phyloP scores from a whole-genome alignment of 2,888 invertebrate species.

The Nymphalis c-album region DNA sequence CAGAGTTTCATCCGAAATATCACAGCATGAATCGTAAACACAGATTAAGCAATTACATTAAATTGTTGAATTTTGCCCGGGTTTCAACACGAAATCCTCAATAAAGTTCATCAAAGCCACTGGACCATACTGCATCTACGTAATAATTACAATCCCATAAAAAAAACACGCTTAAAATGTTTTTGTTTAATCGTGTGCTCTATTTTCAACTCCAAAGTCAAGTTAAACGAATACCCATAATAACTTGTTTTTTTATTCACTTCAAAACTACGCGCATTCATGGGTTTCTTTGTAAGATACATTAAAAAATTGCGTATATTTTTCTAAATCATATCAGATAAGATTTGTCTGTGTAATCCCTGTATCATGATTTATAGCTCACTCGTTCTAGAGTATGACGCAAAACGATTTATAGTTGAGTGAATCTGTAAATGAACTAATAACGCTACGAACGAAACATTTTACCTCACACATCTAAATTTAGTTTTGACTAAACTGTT shows the following conservation, averaged over 20 bases:
- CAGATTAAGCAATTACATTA: no score
- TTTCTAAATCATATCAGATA: constrained; percentile 10
- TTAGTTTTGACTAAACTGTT: neutral
- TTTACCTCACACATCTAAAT: neutral
- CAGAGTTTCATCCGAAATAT: no score
- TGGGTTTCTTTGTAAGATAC: constrained; percentile 1
- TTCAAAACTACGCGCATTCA: constrained; percentile 1
- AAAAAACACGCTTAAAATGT: no score
- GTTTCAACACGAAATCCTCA: no score
- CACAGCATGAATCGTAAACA: no score
- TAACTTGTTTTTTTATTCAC: neutral
- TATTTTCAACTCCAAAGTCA: no score
- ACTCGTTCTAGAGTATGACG: constrained; percentile 1
- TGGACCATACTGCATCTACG: no score
- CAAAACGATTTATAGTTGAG: constrained; percentile 8
- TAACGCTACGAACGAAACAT: neutral
- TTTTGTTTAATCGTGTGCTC: no score
- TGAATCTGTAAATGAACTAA: constrained; percentile 8
- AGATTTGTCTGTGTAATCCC: constrained; percentile 14
- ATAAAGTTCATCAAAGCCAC: no score
- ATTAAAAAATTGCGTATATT: constrained; percentile 14
- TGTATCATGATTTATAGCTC: constrained; percentile 16
- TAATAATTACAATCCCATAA: no score
- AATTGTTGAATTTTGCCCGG: no score
- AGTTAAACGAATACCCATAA: no score